A percentile compares a stretch with the other conserved stretches of the same genome.
phyloP scores from a whole-genome alignment of 2,888 invertebrate genomes.

The Hymenopus coronatus region DNA sequence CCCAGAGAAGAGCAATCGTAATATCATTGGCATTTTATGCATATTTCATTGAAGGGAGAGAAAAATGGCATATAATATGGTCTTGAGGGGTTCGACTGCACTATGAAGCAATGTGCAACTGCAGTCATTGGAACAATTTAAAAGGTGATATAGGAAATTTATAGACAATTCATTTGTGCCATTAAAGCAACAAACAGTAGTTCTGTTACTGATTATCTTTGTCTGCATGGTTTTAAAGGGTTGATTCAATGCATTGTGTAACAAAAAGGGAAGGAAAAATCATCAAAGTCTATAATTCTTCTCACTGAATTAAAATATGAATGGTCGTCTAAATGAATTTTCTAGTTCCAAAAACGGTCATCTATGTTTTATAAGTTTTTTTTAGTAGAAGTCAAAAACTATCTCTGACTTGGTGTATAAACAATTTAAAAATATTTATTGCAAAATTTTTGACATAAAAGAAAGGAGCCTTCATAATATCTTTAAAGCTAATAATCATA shows the following conservation, averaged over 20 bases:
- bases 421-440: too few species aligned
- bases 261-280: not conserved
- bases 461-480: too few species aligned
- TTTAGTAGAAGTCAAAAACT: too few species aligned
- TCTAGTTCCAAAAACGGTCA: too few species aligned
- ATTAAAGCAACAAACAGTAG: not conserved
- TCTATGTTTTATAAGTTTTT: too few species aligned
- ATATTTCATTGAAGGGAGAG: not conserved
- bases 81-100: not conserved
- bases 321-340: not conserved
- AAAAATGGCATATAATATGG: not conserved
- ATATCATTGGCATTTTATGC: not conserved
- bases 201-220: not conserved
- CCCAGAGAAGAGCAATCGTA: not conserved
- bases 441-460: too few species aligned
- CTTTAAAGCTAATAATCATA: too few species aligned
- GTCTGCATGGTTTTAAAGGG: not conserved
- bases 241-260: not conserved
- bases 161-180: not conserved
- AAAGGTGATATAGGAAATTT: not conserved
- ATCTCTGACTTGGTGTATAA: too few species aligned
- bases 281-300: not conserved
- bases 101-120: not conserved
- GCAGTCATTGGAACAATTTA: not conserved
- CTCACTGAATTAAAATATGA: not conserved